Conservation (phyloP, 2,113 vertebrate species). For the Oncorhynchus gorbuscha region DNA sequence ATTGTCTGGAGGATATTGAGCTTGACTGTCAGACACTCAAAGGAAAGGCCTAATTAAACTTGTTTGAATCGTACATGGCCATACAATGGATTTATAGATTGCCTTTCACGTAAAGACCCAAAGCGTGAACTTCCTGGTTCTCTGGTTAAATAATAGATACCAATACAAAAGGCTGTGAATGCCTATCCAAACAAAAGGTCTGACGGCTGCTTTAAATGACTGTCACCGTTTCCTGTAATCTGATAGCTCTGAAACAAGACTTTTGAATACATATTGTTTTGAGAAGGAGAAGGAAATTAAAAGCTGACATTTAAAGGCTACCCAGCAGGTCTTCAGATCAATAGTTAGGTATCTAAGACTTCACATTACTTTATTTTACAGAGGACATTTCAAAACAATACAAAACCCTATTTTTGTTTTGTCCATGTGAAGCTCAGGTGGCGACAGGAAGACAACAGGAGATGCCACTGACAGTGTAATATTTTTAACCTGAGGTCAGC, state of each 20-base stretch:
- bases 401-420: slow-evolving; percentile 38
- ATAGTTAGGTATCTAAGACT: slow-evolving; percentile 59
- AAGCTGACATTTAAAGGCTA: slow-evolving; percentile 74
- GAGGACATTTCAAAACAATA: slow-evolving; percentile 45
- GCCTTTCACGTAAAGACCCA: slow-evolving; percentile 61
- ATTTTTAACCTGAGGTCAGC: slow-evolving; percentile 19
- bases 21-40: slow-evolving; percentile 63
- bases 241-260: slow-evolving; percentile 70
- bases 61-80: slow-evolving; percentile 62
- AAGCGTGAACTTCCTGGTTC: slow-evolving; percentile 63
- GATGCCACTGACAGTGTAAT: slow-evolving; percentile 4
- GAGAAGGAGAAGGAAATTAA: slow-evolving; percentile 73
- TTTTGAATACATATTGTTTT: slow-evolving; percentile 67
- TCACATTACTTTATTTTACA: slow-evolving; percentile 55
- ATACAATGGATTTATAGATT: slow-evolving; percentile 70
- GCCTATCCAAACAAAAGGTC: slow-evolving; percentile 71
- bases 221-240: slow-evolving; percentile 65
- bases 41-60: slow-evolving; percentile 71
- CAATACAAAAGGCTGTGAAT: slow-evolving; percentile 71
- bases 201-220: slow-evolving; percentile 60
- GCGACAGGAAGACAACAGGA: no score
- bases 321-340: slow-evolving; percentile 57
- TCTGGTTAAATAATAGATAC: slow-evolving; percentile 64
- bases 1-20: slow-evolving; percentile 63
- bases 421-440: no score